phyloP scores from a whole-genome alignment of 2,888 invertebrate species.

The Drosophila sordidula region DNA sequence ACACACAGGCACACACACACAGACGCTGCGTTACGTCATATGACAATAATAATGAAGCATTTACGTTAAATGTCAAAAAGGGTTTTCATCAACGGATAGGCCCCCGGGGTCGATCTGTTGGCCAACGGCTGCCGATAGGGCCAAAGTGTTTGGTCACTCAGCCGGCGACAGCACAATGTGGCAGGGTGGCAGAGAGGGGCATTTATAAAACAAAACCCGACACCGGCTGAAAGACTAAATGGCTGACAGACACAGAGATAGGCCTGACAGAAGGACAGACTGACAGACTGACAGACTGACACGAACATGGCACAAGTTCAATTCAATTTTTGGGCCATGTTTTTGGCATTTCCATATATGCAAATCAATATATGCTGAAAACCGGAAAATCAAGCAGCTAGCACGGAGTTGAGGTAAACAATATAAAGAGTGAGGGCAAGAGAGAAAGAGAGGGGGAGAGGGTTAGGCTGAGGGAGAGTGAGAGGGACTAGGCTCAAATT shows the following conservation, averaged over 20 bases:
- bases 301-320: constrained; percentile 68
- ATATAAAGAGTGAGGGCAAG: background rate
- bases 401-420: constrained; percentile 9
- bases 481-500: background rate
- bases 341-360: constrained; percentile 79
- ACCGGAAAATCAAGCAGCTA: constrained; percentile 61
- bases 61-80: constrained; percentile 74
- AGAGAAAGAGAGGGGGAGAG: background rate
- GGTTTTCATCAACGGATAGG: constrained; percentile 55
- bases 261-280: constrained; percentile 10
- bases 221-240: constrained; percentile 23
- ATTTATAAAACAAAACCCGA: constrained; percentile 62
- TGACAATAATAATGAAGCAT: constrained; percentile 78
- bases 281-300: constrained; percentile 43
- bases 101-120: constrained; percentile 32
- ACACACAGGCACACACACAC: constrained; percentile 1
- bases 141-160: constrained; percentile 72
- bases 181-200: background rate
- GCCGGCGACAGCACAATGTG: constrained; percentile 13
- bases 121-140: constrained; percentile 40
- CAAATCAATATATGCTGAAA: constrained; percentile 70
- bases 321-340: constrained; percentile 79
- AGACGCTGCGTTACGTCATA: constrained; percentile 47
- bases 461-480: background rate
- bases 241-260: constrained; percentile 17